Conservation (phyloP, 2,888 invertebrate genomes). For the Nemapogon koenigi region DNA sequence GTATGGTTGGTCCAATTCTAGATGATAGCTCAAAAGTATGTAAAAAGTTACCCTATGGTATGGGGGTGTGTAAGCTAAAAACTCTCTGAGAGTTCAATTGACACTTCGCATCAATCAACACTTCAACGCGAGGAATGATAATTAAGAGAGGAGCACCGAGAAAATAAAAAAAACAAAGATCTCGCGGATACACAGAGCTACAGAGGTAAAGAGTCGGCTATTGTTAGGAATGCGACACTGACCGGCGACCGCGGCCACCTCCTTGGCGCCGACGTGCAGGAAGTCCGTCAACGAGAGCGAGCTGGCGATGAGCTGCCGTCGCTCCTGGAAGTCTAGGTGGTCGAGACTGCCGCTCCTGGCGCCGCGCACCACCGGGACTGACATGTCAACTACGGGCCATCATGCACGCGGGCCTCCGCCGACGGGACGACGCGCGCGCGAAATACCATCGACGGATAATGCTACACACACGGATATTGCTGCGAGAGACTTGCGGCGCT, state of each 20-base stretch:
- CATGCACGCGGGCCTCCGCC: constrained; percentile 40
- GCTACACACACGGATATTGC: constrained; percentile 27
- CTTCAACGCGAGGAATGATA: too few relatives aligned
- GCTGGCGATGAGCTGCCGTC: constrained; percentile 87
- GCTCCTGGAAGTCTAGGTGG: constrained; percentile 91
- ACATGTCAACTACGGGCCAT: constrained; percentile 59
- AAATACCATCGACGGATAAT: constrained; percentile 29
- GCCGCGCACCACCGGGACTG: constrained; percentile 60
- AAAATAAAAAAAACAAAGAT: too few relatives aligned
- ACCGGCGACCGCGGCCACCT: constrained; percentile 61
- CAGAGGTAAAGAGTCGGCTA: too few relatives aligned
- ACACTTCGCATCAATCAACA: too few relatives aligned
- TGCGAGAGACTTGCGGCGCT: constrained; percentile 54
- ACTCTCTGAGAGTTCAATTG: too few relatives aligned
- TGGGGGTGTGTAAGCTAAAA: too few relatives aligned
- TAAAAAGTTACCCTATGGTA: too few relatives aligned
- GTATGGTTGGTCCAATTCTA: too few relatives aligned
- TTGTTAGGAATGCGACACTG: constrained; percentile 46
- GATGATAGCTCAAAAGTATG: too few relatives aligned
- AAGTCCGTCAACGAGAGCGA: constrained; percentile 88
- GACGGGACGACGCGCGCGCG: constrained; percentile 52
- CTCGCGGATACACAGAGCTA: too few relatives aligned
- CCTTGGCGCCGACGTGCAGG: constrained; percentile 72
- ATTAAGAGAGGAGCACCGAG: too few relatives aligned
- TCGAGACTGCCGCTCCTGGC: constrained; percentile 82